Evolutionary conservation across 2,888 invertebrate species (phyloP), one percentile per base, ranked within the genome.

Genomic region (Ecliptopera silaceata): DNA sequence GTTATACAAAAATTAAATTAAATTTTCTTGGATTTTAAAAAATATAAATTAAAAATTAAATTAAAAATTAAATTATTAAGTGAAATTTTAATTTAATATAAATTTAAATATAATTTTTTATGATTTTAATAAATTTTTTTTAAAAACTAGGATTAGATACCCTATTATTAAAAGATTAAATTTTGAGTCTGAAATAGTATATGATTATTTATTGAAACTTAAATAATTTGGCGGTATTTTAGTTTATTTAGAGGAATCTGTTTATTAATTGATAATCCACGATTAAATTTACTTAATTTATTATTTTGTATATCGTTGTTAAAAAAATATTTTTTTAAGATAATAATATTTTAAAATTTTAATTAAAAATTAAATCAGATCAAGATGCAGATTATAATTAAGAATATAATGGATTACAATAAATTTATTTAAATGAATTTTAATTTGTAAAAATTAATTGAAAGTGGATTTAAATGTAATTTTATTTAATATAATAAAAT

Each of bases 191-290:
- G 81, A 91, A 92, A 92, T 92, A 93, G 87, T 93, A 93, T 60
- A 84, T 92, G 88, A 85, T 78, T 74, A 75, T 80, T 81, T 92
- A 92, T 92, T 92, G 82, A 94, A 94, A 94, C 88, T 93, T 93
- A 93, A 94, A 93, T 90, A 92, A 92, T 91, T 93, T 94, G 93
- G 93, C 94, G 93, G 93, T 93, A 93, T 93, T 93, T 93, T 93
- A 93, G 89, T 93, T 93, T 89, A 88, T 92, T 93, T 92, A 94
- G 93, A 93, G 93, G 93, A 94, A 94, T 90, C 92, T 94, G 93
- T 93, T 88, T 88, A 91, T 67, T 94, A 93, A 94, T 93, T 91
- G 93, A 94, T 94, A 93, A 68, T 93, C 93, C 93, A 92, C 93
- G 90, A 88, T 84, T 88, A 79, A 89, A 83, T 86, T 87, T 90